Conservation (phyloP, 2,888 invertebrate genomes). For the Sinotaia quadrata region DNA sequence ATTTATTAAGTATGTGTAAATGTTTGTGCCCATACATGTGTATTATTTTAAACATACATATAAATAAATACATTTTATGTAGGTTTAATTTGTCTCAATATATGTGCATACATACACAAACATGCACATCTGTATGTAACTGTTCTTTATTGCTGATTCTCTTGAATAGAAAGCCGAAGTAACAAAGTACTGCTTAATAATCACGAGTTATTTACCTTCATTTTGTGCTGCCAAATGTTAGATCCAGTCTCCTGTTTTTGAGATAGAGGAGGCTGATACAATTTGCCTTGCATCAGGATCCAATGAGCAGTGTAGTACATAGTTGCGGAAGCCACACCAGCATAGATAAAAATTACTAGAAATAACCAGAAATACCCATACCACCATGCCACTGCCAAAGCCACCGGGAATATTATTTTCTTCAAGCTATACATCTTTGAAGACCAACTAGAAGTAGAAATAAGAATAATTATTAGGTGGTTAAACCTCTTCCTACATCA, state of each 20-base stretch:
- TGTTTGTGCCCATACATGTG: too few species aligned
- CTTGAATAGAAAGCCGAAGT: too few species aligned
- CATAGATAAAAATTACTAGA: conserved; percentile 40
- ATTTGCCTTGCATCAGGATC: conserved; percentile 56
- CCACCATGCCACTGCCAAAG: conserved; percentile 23
- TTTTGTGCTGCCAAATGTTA: conserved; percentile 49
- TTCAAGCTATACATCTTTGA: too few species aligned
- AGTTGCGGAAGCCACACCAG: conserved; percentile 39
- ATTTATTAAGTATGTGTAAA: not conserved
- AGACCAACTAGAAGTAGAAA: too few species aligned
- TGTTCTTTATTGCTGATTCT: too few species aligned
- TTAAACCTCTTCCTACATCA: too few species aligned
- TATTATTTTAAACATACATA: too few species aligned
- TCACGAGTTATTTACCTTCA: conserved; percentile 53
- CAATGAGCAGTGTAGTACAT: conserved; percentile 55
- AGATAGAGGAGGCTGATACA: conserved; percentile 47
- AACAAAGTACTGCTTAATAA: too few species aligned
- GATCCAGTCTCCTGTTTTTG: conserved; percentile 35
- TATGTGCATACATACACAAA: not conserved
- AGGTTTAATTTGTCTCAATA: not conserved
- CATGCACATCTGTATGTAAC: too few species aligned
- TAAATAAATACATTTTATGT: too few species aligned
- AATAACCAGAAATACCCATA: conserved; percentile 46
- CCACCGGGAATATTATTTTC: not conserved
- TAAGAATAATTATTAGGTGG: too few species aligned